These are phyloP conservation scores for Pygocentrus nattereri DNA, from an alignment of 2,797 vertebrate genomes.

Conservation along the genomic window DNA sequence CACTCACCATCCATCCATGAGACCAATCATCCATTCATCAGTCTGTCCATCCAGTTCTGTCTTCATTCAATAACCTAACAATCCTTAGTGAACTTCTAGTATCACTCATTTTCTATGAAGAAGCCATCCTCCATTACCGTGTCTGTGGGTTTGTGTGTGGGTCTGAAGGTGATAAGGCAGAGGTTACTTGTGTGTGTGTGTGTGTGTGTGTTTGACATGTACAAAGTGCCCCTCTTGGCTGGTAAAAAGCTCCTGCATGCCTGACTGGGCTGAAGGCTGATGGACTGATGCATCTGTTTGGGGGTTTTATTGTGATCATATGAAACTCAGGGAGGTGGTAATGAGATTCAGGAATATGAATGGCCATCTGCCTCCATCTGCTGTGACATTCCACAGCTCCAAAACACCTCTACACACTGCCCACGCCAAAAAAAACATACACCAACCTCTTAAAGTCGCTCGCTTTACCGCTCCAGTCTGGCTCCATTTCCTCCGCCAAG, in stretches of 20 bases:
- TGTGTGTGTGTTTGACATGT: slow-evolving; percentile 12
- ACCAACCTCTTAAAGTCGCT: slow-evolving; percentile 38
- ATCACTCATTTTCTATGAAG: slow-evolving; percentile 26
- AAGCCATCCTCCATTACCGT: slow-evolving; percentile 10
- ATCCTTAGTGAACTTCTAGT: not conserved
- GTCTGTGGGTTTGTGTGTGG: not conserved
- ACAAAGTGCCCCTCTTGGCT: slow-evolving; percentile 47
- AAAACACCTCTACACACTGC: slow-evolving; percentile 43
- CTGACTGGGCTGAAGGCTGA: slow-evolving; percentile 31
- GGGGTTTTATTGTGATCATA: slow-evolving; percentile 58
- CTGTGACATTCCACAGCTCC: slow-evolving; percentile 45
- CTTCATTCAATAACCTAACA: not conserved
- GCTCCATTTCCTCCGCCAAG: slow-evolving; percentile 12
- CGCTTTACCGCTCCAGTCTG: not conserved
- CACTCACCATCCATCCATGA: not conserved
- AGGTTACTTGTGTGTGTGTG: not conserved
- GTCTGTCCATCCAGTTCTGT: no score
- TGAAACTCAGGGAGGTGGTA: slow-evolving; percentile 59
- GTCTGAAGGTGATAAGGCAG: not conserved
- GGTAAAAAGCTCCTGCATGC: slow-evolving; percentile 37
- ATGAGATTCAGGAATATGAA: slow-evolving; percentile 65
- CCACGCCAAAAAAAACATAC: slow-evolving; percentile 34
- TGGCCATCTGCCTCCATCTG: slow-evolving; percentile 63
- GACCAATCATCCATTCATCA: not conserved
- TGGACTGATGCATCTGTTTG: slow-evolving; percentile 60